Percentiles rank a stretch among this genome's conserved stretches.
Conservation (phyloP, 2,113 vertebrate genomes). For the Hyla sarda region DNA sequence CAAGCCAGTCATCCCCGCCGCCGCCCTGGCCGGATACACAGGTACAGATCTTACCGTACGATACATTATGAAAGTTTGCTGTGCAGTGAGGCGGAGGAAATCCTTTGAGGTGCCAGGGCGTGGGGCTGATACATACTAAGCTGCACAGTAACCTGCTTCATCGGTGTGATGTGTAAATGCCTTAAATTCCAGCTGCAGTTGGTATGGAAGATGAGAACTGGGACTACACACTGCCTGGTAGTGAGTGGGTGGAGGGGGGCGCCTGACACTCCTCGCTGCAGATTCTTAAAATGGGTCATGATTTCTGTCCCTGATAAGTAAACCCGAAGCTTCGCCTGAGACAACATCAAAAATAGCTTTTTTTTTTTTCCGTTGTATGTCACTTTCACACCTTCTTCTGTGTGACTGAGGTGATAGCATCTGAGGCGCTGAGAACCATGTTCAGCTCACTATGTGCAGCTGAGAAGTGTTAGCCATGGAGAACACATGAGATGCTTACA, state of each 20-base stretch:
- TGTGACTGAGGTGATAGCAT: slow-evolving; percentile 31
- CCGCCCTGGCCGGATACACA: slow-evolving; percentile 97
- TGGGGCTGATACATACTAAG: neutral
- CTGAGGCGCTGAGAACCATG: slow-evolving; percentile 1
- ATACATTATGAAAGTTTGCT: neutral
- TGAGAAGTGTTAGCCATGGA: neutral
- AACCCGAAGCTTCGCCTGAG: neutral
- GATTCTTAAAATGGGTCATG: slow-evolving; percentile 41
- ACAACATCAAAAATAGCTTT: neutral
- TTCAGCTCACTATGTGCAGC: neutral
- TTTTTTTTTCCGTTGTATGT: slow-evolving; percentile 11
- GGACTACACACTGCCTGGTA: neutral
- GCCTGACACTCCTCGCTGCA: neutral
- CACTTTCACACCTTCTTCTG: slow-evolving; percentile 50
- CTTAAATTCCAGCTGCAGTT: neutral
- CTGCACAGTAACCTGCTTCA: neutral
- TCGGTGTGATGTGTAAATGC: neutral
- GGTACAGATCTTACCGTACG: slow-evolving; percentile 77
- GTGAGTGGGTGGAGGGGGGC: neutral
- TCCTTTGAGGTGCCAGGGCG: neutral
- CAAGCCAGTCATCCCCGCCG: slow-evolving; percentile 97
- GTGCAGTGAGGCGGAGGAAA: neutral
- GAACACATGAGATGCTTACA: neutral
- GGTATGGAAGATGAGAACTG: neutral
- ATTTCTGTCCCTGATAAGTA: slow-evolving; percentile 39